phyloP scores from a whole-genome alignment of 1,140 invertebrate species.

The Habropoda laboriosa region DNA sequence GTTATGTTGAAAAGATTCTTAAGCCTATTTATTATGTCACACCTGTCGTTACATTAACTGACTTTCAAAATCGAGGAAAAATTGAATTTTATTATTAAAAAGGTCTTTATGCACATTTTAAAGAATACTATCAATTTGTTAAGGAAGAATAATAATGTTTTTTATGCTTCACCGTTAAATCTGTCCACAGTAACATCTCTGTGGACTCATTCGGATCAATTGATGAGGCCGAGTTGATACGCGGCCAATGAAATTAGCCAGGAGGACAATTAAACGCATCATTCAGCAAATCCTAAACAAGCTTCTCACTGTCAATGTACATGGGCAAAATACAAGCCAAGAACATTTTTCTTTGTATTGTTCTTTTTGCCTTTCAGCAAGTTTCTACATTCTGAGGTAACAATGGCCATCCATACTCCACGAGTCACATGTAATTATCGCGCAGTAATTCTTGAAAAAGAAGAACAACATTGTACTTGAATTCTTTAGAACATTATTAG shows the following conservation, averaged over 20 bases:
- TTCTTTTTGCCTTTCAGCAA: neutral
- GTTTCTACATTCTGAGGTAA: neutral
- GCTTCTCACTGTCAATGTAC: neutral
- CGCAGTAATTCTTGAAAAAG: neutral
- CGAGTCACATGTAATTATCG: neutral
- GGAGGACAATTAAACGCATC: conserved; percentile 23
- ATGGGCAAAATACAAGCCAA: neutral
- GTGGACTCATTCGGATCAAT: conserved; percentile 13
- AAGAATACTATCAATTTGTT: neutral
- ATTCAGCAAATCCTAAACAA: conserved; percentile 26
- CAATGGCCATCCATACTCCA: neutral
- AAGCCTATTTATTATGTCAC: neutral
- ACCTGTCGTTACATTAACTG: neutral
- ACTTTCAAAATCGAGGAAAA: neutral
- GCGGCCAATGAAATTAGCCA: conserved; percentile 29
- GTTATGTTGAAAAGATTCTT: neutral
- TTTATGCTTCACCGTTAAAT: neutral
- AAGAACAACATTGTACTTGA: neutral
- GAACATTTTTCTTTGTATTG: neutral
- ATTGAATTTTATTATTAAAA: too few species aligned
- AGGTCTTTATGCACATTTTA: too few species aligned
- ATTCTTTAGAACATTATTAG: too few species aligned
- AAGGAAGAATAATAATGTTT: neutral
- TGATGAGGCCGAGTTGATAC: conserved; percentile 14
- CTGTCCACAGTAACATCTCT: neutral